Evolutionary conservation across 1,140 invertebrate species (phyloP).

Genomic region (Gonatopus flavifemur): DNA sequence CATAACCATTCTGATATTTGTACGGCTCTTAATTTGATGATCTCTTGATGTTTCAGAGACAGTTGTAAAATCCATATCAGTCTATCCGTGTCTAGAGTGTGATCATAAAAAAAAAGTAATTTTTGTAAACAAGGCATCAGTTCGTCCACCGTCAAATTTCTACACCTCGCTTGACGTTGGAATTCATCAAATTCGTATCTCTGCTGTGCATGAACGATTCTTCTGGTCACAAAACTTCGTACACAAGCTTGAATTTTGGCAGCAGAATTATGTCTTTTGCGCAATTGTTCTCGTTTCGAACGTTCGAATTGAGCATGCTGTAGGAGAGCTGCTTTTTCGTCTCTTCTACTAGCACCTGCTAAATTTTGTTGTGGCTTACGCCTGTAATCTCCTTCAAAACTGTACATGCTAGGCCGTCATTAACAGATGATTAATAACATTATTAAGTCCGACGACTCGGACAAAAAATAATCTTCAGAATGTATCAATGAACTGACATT

Average conservation of each 20-base stretch:
- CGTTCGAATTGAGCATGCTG: slow-evolving; percentile 80
- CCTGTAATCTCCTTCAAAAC: slow-evolving; percentile 91
- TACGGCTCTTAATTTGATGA: slow-evolving; percentile 57
- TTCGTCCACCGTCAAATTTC: slow-evolving; percentile 57
- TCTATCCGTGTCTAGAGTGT: slow-evolving; percentile 67
- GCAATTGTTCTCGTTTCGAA: slow-evolving; percentile 78
- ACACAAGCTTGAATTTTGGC: slow-evolving; percentile 78
- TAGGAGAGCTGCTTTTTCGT: slow-evolving; percentile 75
- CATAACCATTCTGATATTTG: slow-evolving; percentile 63
- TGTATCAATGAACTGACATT: too few species aligned
- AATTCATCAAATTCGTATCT: slow-evolving; percentile 70
- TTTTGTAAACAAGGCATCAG: slow-evolving; percentile 63
- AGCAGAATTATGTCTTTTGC: slow-evolving; percentile 68
- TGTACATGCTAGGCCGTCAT: too few species aligned
- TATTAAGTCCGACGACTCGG: too few species aligned
- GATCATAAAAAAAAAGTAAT: slow-evolving; percentile 78
- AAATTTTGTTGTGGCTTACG: slow-evolving; percentile 87
- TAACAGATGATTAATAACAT: too few species aligned
- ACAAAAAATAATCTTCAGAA: too few species aligned
- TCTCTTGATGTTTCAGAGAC: slow-evolving; percentile 62
- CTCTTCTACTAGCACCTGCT: slow-evolving; percentile 79
- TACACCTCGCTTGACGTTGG: slow-evolving; percentile 53
- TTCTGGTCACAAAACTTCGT: slow-evolving; percentile 74
- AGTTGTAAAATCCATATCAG: slow-evolving; percentile 66
- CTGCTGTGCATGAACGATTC: slow-evolving; percentile 66